A percentile compares a stretch with the other conserved stretches of the same genome.
Conservation (phyloP, 37 sponge, comb jelly and placozoan species). For the Chondrilla cf. caribensis region DNA sequence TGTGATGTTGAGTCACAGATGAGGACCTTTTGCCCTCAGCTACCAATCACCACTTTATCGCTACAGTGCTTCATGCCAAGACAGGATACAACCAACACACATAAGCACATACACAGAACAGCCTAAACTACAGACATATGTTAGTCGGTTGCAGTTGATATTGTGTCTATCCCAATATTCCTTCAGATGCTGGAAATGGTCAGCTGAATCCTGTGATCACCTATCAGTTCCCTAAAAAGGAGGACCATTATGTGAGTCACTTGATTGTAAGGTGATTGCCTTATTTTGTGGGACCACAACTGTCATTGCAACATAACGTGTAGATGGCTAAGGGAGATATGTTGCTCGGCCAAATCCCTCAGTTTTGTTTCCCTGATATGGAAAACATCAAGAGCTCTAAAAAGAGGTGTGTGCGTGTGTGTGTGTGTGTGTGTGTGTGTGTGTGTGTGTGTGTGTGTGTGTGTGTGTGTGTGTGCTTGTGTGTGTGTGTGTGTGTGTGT, state of each 20-base stretch:
- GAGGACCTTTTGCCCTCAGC: too few species aligned
- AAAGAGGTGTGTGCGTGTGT: slow-evolving; percentile 29
- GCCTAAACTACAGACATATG: too few species aligned
- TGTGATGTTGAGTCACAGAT: too few species aligned
- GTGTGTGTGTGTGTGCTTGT: neutral
- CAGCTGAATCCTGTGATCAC: slow-evolving; percentile 48
- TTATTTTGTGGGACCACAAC: neutral
- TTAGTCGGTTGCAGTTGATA: too few species aligned
- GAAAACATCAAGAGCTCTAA: slow-evolving; percentile 51
- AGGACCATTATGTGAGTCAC: slow-evolving; percentile 23
- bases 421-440: neutral
- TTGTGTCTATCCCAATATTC: too few species aligned
- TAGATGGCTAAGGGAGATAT: slow-evolving; percentile 47
- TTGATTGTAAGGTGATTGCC: neutral
- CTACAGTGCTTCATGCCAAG: too few species aligned
- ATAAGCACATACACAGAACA: too few species aligned
- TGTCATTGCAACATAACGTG: neutral
- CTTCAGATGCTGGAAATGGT: neutral
- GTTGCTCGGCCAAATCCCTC: slow-evolving; percentile 49
- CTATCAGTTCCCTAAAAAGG: slow-evolving; percentile 63
- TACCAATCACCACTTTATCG: too few species aligned
- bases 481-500: too few species aligned
- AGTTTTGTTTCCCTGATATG: slow-evolving; percentile 92
- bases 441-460: neutral
- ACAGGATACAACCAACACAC: too few species aligned